Evolutionary conservation across 2,888 invertebrate genomes (phyloP).

Genomic region (Eudasyphora cyanicolor): DNA sequence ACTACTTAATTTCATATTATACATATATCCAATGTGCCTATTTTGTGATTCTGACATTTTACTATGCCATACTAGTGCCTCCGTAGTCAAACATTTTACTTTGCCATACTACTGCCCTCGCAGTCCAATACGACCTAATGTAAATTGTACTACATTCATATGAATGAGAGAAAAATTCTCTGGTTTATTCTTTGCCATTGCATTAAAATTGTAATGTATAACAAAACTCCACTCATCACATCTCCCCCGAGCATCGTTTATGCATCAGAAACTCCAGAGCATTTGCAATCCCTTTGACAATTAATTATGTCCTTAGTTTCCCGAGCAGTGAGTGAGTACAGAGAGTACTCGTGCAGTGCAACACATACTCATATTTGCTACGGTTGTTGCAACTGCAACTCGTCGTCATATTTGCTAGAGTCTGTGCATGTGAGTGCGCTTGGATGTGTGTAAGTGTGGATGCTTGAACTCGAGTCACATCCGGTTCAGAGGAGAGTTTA

Average conservation of each 20-base stretch:
- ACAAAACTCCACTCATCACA: background rate
- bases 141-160: background rate
- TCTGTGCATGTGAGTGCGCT: too few species aligned
- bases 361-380: background rate
- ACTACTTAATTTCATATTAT: too few species aligned
- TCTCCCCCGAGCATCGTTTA: background rate
- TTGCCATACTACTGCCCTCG: background rate
- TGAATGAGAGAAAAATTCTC: background rate
- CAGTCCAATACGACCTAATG: background rate
- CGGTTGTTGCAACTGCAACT: background rate
- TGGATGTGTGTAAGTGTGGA: too few species aligned
- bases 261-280: background rate
- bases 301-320: conserved; percentile 2
- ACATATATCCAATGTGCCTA: too few species aligned
- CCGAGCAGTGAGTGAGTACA: too few species aligned
- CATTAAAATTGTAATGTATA: background rate
- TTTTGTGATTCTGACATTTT: too few species aligned
- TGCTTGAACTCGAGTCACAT: background rate
- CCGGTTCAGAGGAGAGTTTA: background rate
- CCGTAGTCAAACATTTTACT: too few species aligned
- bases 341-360: too few species aligned
- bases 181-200: background rate
- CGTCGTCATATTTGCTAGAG: background rate
- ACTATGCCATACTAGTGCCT: too few species aligned
- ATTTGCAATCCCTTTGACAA: background rate